Percentiles rank a stretch among this genome's conserved stretches.
Evolutionary conservation across 2,797 vertebrate genomes (phyloP).

Genomic region (Natrix natrix): DNA sequence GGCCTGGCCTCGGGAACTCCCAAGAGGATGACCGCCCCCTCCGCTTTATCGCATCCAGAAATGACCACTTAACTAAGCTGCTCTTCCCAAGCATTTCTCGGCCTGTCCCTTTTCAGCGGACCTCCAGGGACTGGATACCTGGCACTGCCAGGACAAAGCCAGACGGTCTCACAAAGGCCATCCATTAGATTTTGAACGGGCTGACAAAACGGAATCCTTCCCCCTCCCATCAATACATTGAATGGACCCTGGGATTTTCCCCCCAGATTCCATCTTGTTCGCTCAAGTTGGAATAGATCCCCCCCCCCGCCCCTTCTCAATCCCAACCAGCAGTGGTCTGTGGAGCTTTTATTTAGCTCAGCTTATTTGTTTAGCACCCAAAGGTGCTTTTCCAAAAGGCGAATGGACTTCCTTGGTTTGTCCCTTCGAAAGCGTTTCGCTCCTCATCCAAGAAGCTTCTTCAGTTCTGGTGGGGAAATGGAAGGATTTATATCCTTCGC

Average conservation of each 20-base stretch:
- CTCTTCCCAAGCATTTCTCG: neutral
- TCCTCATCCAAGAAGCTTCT: too few relatives aligned
- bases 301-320: neutral
- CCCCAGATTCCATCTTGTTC: neutral
- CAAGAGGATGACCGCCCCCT: neutral
- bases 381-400: too few relatives aligned
- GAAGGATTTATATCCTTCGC: too few relatives aligned
- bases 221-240: neutral
- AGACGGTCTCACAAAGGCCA: neutral
- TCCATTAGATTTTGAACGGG: neutral
- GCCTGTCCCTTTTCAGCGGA: neutral
- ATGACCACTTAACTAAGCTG: too few relatives aligned
- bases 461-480: too few relatives aligned
- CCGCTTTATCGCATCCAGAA: neutral
- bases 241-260: neutral
- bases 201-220: neutral
- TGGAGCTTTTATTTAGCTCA: neutral
- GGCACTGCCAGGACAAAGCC: neutral
- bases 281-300: neutral
- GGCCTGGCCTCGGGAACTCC: neutral
- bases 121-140: neutral
- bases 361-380: too few relatives aligned
- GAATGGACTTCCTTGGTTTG: too few relatives aligned
- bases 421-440: too few relatives aligned
- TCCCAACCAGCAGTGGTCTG: neutral